Percentiles rank a stretch among this genome's conserved stretches.
These are phyloP conservation scores for Tetraneura akinire DNA, from an alignment of 1,140 invertebrate genomes.

Conservation along the genomic window DNA sequence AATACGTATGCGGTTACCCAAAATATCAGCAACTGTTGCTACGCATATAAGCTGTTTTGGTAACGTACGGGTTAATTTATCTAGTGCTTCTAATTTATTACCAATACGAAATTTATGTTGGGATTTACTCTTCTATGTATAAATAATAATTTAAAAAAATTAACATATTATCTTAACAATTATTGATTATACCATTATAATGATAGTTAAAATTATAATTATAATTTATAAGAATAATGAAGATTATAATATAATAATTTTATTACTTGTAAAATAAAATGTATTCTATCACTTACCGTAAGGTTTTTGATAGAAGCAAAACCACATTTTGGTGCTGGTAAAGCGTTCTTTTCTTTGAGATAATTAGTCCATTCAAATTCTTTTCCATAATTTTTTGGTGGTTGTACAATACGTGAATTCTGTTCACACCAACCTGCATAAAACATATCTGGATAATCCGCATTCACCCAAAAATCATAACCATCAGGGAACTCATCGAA, in stretches of 20 bases:
- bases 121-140: background rate
- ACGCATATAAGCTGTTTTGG: slow-evolving; percentile 69
- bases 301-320: background rate
- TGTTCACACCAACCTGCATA: slow-evolving; percentile 91
- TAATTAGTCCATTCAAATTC: slow-evolving; percentile 85
- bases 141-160: slow-evolving; percentile 9
- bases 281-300: background rate
- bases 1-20: slow-evolving; percentile 82
- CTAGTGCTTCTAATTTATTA: slow-evolving; percentile 94
- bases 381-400: slow-evolving; percentile 71
- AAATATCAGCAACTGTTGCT: slow-evolving; percentile 81
- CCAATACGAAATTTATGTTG: slow-evolving; percentile 70
- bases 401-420: slow-evolving; percentile 72
- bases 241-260: too few species aligned
- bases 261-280: background rate
- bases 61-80: slow-evolving; percentile 81
- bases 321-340: slow-evolving; percentile 68
- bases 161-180: too few species aligned
- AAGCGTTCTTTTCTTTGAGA: slow-evolving; percentile 73
- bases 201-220: background rate
- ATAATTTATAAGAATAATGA: background rate
- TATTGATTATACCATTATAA: background rate
- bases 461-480: slow-evolving; percentile 94
- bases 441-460: slow-evolving; percentile 87
- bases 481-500: slow-evolving; percentile 90